Conservation (phyloP, 2,797 vertebrate genomes). For the Enteromius afrohamiltoni region DNA sequence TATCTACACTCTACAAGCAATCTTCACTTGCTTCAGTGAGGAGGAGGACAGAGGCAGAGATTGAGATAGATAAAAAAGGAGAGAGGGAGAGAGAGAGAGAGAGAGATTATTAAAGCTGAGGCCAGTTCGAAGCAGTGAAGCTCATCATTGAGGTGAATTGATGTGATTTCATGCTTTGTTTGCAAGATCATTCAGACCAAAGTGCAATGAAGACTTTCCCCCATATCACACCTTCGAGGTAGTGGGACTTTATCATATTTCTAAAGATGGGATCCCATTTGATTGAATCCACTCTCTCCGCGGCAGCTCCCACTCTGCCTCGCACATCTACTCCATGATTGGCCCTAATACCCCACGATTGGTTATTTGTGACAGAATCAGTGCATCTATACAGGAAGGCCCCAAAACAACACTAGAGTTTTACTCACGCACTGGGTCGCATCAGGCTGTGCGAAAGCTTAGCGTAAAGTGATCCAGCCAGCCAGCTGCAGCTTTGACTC, state of each 20-base stretch:
- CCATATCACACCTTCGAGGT: conserved; percentile 82
- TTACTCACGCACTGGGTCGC: conserved; percentile 67
- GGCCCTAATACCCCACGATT: conserved; percentile 76
- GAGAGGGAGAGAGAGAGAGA: conserved; percentile 62
- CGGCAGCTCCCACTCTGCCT: conserved; percentile 71
- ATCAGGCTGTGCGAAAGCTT: conserved; percentile 65
- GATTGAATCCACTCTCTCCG: conserved; percentile 80
- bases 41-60: conserved; percentile 61
- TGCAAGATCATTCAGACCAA: conserved; percentile 85
- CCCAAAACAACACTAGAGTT: conserved; percentile 65
- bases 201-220: conserved; percentile 83
- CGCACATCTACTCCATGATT: conserved; percentile 72
- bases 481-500: conserved; percentile 2
- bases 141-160: conserved; percentile 90
- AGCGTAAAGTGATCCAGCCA: conserved; percentile 32
- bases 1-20: conserved; percentile 60
- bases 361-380: conserved; percentile 76
- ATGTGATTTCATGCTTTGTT: conserved; percentile 93
- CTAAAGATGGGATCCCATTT: conserved; percentile 78
- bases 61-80: conserved; percentile 43
- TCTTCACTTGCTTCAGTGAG: conserved; percentile 52
- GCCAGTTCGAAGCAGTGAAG: conserved; percentile 80
- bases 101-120: conserved; percentile 74
- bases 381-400: conserved; percentile 65
- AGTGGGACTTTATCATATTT: conserved; percentile 83